These are phyloP conservation scores for Zaprionus kolodkinae DNA, from an alignment of 1,140 invertebrate species.

Conservation along the genomic window DNA sequence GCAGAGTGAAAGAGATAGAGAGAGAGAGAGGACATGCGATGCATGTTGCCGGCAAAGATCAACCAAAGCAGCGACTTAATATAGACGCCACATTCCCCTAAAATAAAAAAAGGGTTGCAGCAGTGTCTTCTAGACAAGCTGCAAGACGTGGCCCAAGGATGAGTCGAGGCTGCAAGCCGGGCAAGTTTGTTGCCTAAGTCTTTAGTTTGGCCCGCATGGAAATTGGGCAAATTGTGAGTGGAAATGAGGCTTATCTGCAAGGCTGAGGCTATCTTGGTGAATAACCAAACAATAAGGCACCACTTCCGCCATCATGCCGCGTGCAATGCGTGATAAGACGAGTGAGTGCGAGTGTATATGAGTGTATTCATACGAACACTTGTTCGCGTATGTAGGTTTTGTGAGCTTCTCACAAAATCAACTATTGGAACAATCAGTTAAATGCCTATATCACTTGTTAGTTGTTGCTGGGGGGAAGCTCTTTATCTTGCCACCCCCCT, in stretches of 20 bases:
- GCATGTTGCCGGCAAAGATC: conserved; percentile 65
- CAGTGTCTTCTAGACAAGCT: neutral
- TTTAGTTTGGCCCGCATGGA: conserved; percentile 69
- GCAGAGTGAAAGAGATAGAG: neutral
- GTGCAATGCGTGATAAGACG: conserved; percentile 55
- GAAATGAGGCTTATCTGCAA: conserved; percentile 52
- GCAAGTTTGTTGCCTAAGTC: conserved; percentile 70
- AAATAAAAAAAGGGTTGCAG: neutral
- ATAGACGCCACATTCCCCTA: conserved; percentile 62
- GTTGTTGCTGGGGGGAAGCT: conserved; percentile 27
- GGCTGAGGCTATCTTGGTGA: conserved; percentile 10
- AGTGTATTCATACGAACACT: conserved; percentile 37
- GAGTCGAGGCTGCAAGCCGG: neutral
- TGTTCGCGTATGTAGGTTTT: conserved; percentile 31
- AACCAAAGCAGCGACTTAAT: conserved; percentile 61
- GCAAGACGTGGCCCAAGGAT: neutral
- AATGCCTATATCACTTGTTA: conserved; percentile 48
- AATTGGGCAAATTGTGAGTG: conserved; percentile 60
- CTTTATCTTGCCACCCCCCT: neutral
- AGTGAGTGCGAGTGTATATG: conserved; percentile 13
- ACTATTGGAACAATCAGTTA: conserved; percentile 79
- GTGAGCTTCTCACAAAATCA: conserved; percentile 69
- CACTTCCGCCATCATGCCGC: conserved; percentile 75
- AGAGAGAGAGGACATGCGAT: conserved; percentile 1
- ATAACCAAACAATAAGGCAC: conserved; percentile 64